Base-by-base conservation (phyloP, 2,113 vertebrate species). In the Zingel zingel region DNA sequence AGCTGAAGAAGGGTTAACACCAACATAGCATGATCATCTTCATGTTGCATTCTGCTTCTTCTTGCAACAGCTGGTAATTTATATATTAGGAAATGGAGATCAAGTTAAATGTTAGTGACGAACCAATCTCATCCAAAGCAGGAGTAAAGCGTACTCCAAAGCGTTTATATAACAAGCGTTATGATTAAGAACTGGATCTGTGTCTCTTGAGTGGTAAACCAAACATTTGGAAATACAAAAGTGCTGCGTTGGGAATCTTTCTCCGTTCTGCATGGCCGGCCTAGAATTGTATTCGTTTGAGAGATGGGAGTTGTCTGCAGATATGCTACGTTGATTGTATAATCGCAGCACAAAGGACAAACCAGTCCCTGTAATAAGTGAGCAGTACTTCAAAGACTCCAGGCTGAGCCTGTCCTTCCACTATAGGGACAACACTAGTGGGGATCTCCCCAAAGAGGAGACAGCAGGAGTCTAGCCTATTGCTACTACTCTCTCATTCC, bases 381-480 rank as follows among this genome's bases (percentile, higher is more conserved):
- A 62, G 80, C 18, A 71, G 64, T 5, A 84, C 85, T 89, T 91
- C 84, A 91, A 92, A 89, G 91, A 71, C 76, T 90, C 69, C 82
- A 72, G 71, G 48, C 81, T 89, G 87, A 82, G 89, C 82, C 19
- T 67, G 47, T 80, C 69, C 85, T 68, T 56, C n/a, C 67, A 57
- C 48, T 65, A 82, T 45, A 61, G 77, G 81, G 80, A 89, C 79
- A 82, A 70, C 48, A 63, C 73, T 63, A 76, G 72, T 77, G 59
- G 69, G 79, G 81, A 79, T 81, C 82, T 86, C 84, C 85, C 90
- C 23, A 83, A 86, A 88, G 80, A 86, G 76, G 77, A 80, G 79
- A 25, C 91, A 86, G 90, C 83, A 62, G 89, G 88, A 86, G 82
- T 83, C 64, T 66, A 61, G 51, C 21, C 53, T 69, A 68, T 61